A percentile compares a stretch with the other conserved stretches of the same genome.
These are phyloP conservation scores for Asobara japonica DNA, from an alignment of 1,140 invertebrate species.

Conservation along the genomic window DNA sequence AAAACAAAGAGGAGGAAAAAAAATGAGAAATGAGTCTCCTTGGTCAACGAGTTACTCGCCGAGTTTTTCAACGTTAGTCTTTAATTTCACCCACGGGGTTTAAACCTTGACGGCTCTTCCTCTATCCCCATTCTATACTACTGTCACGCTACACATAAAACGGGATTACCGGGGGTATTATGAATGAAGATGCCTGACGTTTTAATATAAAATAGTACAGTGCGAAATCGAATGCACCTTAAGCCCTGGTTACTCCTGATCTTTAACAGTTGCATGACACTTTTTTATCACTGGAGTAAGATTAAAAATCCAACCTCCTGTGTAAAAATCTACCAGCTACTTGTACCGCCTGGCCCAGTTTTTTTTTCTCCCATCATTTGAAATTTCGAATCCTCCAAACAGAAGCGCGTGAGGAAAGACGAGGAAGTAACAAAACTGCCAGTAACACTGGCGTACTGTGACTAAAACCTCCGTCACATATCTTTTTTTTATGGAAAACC, in stretches of 20 bases:
- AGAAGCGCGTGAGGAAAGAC: too few species aligned
- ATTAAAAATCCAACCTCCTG: too few species aligned
- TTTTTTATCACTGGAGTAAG: too few species aligned
- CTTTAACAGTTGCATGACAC: too few species aligned
- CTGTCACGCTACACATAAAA: conserved; percentile 3
- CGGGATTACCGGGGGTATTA: background rate
- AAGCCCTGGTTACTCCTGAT: too few species aligned
- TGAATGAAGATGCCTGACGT: background rate
- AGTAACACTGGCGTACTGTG: background rate
- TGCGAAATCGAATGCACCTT: too few species aligned
- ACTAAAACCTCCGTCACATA: background rate
- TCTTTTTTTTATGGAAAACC: background rate
- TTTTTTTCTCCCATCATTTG: too few species aligned
- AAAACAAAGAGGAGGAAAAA: background rate
- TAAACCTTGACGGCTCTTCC: conserved; percentile 19
- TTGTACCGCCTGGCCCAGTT: too few species aligned
- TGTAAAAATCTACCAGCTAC: too few species aligned
- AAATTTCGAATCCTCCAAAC: too few species aligned
- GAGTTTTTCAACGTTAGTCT: conserved; percentile 28
- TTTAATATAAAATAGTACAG: too few species aligned
- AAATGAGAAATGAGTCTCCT: conserved; percentile 28
- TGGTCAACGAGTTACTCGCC: conserved; percentile 30
- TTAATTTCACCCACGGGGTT: conserved; percentile 21
- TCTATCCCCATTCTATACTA: conserved; percentile 22
- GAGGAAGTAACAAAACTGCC: background rate